Evolutionary conservation across 2,888 invertebrate genomes (phyloP), one percentile per base, ranked within the genome.

Genomic region (Himalopsyche kuldschensis): DNA sequence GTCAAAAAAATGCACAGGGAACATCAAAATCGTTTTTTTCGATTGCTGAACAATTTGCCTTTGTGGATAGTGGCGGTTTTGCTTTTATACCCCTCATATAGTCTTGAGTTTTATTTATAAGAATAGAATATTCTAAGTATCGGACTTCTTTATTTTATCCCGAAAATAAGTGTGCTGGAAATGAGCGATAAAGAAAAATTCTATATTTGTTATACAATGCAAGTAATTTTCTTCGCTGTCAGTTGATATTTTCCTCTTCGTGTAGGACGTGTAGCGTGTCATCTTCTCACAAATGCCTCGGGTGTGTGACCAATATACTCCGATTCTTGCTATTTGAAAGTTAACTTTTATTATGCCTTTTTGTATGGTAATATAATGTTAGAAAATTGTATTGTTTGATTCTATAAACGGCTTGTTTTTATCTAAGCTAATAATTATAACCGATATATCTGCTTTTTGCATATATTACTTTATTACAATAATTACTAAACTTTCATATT

Each of bases 321-420:
- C 3, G 69, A 69, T 11, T 69, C 69, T 69, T 31, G 80, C 30
- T 75, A 75, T 84, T 84, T 41, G 84, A 84, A 84, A 84, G 84
- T 84, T 32, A 78, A 48, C 84, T 78, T 81, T 77, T 78, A 63
- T 32, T 46, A 81, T 78, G 77, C 27, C 47, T 75, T 81, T 84
- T 75, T 79, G 75, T 81, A 84, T 84, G 84, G 77, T 81, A 81
- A 69, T 27, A 30, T 27, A 69, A 84, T 84, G 78, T 41, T 81
- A 81, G 78, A 84, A 81, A 82, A 78, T 69, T 81, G 41, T 75
- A 84, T 84, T 84, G 79, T 84, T 48, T 35, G 81, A 81, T 84
- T 81, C 81, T 79, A 78, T 75, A 84, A 84, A 84, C 47, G n/a
- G 30, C 63, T 20, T 80, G 80, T 24, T 79, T 80, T 47, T 78